phyloP scores from a whole-genome alignment of 2,888 invertebrate genomes.

The Diploptera punctata region DNA sequence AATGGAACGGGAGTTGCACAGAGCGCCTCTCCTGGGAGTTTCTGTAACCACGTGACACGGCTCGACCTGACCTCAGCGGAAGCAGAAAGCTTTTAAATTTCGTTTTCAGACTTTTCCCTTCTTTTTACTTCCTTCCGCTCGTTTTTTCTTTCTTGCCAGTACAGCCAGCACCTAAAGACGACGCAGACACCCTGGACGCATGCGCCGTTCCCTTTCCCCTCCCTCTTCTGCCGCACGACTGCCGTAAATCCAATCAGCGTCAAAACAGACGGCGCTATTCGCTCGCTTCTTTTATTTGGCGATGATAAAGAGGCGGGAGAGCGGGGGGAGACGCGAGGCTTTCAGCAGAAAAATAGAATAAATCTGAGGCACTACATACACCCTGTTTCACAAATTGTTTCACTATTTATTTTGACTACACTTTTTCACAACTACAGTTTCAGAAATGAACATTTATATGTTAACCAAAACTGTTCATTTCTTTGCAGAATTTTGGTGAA shows the following conservation, averaged over 20 bases:
- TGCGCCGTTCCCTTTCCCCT: slow-evolving; percentile 6
- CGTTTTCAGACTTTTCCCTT: slow-evolving; percentile 37
- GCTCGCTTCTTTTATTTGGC: background rate
- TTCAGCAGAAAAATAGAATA: slow-evolving; percentile 18
- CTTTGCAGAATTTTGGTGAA: too few species aligned
- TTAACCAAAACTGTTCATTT: too few species aligned
- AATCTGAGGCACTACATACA: slow-evolving; percentile 22
- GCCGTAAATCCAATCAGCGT: slow-evolving; percentile 33
- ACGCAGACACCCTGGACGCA: background rate
- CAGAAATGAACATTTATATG: too few species aligned
- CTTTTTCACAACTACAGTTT: too few species aligned
- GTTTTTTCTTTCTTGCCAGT: slow-evolving; percentile 11
- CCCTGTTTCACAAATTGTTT: background rate
- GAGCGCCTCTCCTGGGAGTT: slow-evolving; percentile 1
- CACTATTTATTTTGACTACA: too few species aligned
- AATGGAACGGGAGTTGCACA: slow-evolving; percentile 38
- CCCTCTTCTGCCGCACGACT: too few species aligned
- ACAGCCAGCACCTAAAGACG: background rate
- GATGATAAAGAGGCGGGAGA: slow-evolving; percentile 5
- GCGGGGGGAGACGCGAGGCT: background rate
- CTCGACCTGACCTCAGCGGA: slow-evolving; percentile 39
- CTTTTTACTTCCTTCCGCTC: slow-evolving; percentile 28
- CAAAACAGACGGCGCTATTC: slow-evolving; percentile 25
- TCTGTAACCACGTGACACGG: slow-evolving; percentile 33
- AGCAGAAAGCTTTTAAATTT: slow-evolving; percentile 40